Base-by-base conservation (phyloP, 2,888 invertebrate genomes). In the Chelonus formosanus region DNA sequence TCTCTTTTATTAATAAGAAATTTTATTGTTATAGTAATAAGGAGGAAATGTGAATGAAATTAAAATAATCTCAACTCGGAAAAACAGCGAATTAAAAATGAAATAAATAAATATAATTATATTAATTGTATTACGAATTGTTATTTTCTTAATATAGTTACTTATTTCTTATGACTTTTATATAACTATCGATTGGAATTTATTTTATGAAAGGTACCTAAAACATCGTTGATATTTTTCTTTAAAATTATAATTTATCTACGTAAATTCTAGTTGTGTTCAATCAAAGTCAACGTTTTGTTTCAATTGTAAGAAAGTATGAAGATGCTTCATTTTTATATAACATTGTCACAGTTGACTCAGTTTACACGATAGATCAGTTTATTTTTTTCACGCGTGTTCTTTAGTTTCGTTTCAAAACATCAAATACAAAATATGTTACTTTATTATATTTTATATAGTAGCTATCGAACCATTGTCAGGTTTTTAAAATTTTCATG, bases 101-200 rank as follows among this genome's bases (percentile, higher is more conserved):
- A 20, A 20, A 20, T 20, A 20, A 20, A 20, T 20, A 20, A 20
- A 20, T 20, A 2, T 20, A 20, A 20, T 20, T 20, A 20, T 20
- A 20, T 20, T 20, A 20, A 20, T 20, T 20, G 20, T 20, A 20
- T 20, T 20, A 20, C 20, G 20, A 20, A 20, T 20, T 20, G 2
- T 20, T 20, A 20, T 20, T 20, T 20, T 20, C 20, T 20, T 20
- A 20, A 1, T 20, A 20, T 20, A 20, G 20, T 20, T 20, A 20
- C 20, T 20, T 20, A 20, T 20, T 20, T 20, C 20, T 20, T 2
- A 59, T 52, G 52, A 48, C 45, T 58, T 36, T 59, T 57, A 52
- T 65, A 68, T 65, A 70, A 61, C 67, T 69, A 60, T 64, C 63
- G 63, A 64, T 65, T 57, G 64, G 67, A 67, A 71, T 67, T 71